phyloP scores from a whole-genome alignment of 2,113 vertebrate genomes.

The Nothobranchius kuhntae region DNA sequence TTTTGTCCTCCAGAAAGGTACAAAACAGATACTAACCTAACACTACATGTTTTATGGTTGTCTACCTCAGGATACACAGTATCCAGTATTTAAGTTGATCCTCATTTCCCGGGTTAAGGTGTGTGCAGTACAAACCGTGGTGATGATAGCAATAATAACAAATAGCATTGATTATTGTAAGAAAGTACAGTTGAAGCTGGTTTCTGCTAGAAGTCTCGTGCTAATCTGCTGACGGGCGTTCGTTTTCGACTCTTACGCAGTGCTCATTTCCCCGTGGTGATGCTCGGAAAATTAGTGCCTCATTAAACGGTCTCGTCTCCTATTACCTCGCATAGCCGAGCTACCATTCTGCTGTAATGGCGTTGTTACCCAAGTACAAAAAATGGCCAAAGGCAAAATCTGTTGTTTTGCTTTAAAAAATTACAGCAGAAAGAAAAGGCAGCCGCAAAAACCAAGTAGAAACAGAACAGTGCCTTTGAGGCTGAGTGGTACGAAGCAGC shows the following conservation, averaged over 20 bases:
- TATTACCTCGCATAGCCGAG: slow-evolving; percentile 54
- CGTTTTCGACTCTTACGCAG: slow-evolving; percentile 51
- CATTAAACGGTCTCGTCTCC: slow-evolving; percentile 64
- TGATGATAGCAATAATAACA: slow-evolving; percentile 71
- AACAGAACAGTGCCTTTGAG: slow-evolving; percentile 56
- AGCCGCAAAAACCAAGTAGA: slow-evolving; percentile 46
- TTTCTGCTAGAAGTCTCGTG: slow-evolving; percentile 77
- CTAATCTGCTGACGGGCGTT: slow-evolving; percentile 60
- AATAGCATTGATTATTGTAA: slow-evolving; percentile 72
- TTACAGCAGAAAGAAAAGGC: slow-evolving; percentile 29
- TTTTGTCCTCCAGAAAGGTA: slow-evolving; percentile 94
- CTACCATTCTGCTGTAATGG: slow-evolving; percentile 69
- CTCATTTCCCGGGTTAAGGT: slow-evolving; percentile 90
- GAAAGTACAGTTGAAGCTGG: slow-evolving; percentile 80
- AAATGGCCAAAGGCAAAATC: slow-evolving; percentile 56
- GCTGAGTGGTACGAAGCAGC: slow-evolving; percentile 37
- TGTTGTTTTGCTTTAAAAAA: slow-evolving; percentile 27
- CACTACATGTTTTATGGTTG: slow-evolving; percentile 92
- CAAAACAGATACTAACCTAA: slow-evolving; percentile 96
- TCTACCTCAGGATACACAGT: slow-evolving; percentile 99
- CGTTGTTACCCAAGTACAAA: slow-evolving; percentile 61
- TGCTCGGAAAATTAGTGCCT: slow-evolving; percentile 70
- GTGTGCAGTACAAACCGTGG: slow-evolving; percentile 77
- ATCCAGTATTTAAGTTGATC: slow-evolving; percentile 95
- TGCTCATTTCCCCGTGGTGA: slow-evolving; percentile 67